These are phyloP conservation scores for Xenus cinereus DNA, from an alignment of 2,113 vertebrate species.

Conservation along the genomic window DNA sequence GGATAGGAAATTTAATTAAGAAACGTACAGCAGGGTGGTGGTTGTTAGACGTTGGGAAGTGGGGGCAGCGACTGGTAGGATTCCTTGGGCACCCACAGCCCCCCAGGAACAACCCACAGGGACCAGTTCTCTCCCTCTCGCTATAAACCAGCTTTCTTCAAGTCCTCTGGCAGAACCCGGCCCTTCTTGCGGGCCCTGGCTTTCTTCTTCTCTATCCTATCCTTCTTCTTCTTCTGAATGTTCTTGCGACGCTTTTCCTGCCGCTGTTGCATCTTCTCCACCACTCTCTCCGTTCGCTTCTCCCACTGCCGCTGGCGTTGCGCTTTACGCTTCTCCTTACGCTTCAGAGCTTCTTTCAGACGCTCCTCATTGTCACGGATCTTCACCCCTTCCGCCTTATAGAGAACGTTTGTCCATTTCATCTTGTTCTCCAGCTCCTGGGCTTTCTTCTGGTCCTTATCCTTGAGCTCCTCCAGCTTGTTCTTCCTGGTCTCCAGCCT, in stretches of 20 bases:
- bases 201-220: conserved; percentile 81
- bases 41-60: neutral
- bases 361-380: conserved; percentile 86
- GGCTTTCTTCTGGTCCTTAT: conserved; percentile 81
- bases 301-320: conserved; percentile 82
- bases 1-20: neutral
- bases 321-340: conserved; percentile 81
- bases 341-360: conserved; percentile 84
- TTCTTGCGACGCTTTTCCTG: conserved; percentile 89
- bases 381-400: conserved; percentile 90
- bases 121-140: neutral
- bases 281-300: conserved; percentile 73
- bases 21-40: too few relatives aligned
- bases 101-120: neutral
- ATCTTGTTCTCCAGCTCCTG: conserved; percentile 83
- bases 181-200: conserved; percentile 85
- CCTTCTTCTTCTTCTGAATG: conserved; percentile 79
- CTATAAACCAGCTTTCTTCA: conserved; percentile 77
- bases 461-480: conserved; percentile 83
- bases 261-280: conserved; percentile 86
- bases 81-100: neutral
- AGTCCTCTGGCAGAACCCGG: conserved; percentile 85
- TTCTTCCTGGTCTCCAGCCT: conserved; percentile 82
- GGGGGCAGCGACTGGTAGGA: fast-evolving
- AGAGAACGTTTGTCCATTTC: conserved; percentile 89